phyloP scores from a whole-genome alignment of 1,140 invertebrate genomes.

The Ceratina japonica region DNA sequence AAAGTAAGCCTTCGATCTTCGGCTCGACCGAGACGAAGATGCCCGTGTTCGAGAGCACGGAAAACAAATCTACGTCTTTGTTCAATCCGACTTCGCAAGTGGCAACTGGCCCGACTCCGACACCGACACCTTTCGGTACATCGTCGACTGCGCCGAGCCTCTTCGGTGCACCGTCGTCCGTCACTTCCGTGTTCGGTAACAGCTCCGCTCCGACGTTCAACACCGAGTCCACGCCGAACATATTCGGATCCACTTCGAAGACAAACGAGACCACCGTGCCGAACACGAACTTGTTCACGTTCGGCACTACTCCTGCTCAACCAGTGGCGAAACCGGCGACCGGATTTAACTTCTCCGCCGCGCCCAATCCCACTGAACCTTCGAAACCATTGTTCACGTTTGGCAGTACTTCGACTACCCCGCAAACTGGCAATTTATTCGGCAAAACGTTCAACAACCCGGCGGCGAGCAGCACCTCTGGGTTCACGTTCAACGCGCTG shows the following conservation, averaged over 20 bases:
- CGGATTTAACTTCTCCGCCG: constrained; percentile 63
- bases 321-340: constrained; percentile 33
- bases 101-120: background rate
- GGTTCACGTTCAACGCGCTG: constrained; percentile 70
- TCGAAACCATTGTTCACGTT: constrained; percentile 63
- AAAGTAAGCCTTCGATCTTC: constrained; percentile 64
- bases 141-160: constrained; percentile 36
- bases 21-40: constrained; percentile 48
- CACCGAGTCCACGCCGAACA: constrained; percentile 41
- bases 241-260: constrained; percentile 59
- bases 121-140: constrained; percentile 55
- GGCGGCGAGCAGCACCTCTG: constrained; percentile 31
- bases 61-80: constrained; percentile 43
- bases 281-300: constrained; percentile 59
- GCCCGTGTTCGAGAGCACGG: constrained; percentile 48
- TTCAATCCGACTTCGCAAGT: constrained; percentile 49
- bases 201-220: constrained; percentile 44
- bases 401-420: constrained; percentile 29
- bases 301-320: constrained; percentile 55
- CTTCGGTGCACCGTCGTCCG: constrained; percentile 30
- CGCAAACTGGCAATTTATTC: constrained; percentile 53
- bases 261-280: constrained; percentile 39
- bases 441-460: constrained; percentile 51
- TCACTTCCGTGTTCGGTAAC: constrained; percentile 52
- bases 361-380: constrained; percentile 30